Evolutionary conservation across 2,888 invertebrate species (phyloP).

Genomic region (Dendrolimus pini): DNA sequence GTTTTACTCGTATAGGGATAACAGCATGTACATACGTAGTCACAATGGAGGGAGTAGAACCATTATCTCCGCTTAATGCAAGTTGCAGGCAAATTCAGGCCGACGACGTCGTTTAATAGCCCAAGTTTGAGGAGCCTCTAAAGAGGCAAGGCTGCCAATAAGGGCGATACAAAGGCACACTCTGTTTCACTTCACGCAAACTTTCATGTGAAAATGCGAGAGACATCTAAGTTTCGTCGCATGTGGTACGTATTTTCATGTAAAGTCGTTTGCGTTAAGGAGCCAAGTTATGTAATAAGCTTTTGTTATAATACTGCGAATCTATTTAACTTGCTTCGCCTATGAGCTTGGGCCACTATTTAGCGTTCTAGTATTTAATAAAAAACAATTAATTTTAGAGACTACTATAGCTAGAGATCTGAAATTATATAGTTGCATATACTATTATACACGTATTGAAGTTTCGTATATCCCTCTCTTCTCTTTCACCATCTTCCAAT

Average conservation of each 20-base stretch:
- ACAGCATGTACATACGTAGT: constrained; percentile 11
- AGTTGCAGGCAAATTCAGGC: constrained; percentile 35
- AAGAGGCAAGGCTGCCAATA: constrained; percentile 29
- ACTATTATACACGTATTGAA: no score
- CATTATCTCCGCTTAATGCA: constrained; percentile 35
- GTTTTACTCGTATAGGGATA: not conserved
- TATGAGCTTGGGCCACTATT: not conserved
- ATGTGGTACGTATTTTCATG: constrained; percentile 4
- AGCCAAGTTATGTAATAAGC: not conserved
- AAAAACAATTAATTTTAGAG: no score
- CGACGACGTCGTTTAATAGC: constrained; percentile 31
- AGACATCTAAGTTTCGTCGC: constrained; percentile 24
- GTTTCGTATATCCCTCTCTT: no score
- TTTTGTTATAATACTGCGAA: not conserved
- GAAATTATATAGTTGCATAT: no score
- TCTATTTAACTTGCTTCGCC: not conserved
- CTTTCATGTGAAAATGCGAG: constrained; percentile 25
- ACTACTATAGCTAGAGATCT: no score
- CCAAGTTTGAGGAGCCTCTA: constrained; percentile 34
- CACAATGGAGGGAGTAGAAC: constrained; percentile 25
- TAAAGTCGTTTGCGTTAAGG: not conserved
- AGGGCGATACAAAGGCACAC: constrained; percentile 27
- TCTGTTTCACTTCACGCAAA: constrained; percentile 13
- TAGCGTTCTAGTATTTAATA: no score
- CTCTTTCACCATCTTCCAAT: no score